Evolutionary conservation across 2,113 vertebrate species (phyloP).

Genomic region (Illadopsis cleaveri): DNA sequence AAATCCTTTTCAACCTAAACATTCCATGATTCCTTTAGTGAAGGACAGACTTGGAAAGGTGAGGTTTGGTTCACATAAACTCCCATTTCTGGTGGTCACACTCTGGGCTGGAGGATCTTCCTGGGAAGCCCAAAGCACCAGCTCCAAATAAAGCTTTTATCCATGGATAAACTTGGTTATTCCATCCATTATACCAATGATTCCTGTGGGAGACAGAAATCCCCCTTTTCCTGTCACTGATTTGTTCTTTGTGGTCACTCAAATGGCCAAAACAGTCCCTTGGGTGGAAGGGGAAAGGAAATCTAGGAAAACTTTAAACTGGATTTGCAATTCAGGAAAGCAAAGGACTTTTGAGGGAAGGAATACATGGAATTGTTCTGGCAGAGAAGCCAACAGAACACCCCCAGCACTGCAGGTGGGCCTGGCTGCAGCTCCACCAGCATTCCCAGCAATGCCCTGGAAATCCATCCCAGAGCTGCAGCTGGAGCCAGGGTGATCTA

Average conservation of each 20-base stretch:
- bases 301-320: neutral
- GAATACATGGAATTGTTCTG: neutral
- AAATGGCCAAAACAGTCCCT: neutral
- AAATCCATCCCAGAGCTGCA: neutral
- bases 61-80: neutral
- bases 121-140: neutral
- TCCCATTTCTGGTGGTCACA: neutral
- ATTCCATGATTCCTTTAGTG: neutral
- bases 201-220: neutral
- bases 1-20: neutral
- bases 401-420: neutral
- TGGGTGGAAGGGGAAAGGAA: neutral
- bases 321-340: neutral
- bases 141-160: neutral
- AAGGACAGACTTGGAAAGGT: neutral
- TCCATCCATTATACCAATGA: rapidly evolving
- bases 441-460: neutral
- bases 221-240: neutral
- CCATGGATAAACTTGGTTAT: neutral
- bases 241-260: neutral
- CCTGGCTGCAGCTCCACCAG: neutral
- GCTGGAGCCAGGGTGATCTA: neutral
- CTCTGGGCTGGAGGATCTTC: neutral
- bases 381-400: neutral
- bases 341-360: neutral